Evolutionary conservation across 2,888 invertebrate genomes (phyloP), one percentile per base, ranked within the genome.

Genomic region (Melikaiella ostensackeni): DNA sequence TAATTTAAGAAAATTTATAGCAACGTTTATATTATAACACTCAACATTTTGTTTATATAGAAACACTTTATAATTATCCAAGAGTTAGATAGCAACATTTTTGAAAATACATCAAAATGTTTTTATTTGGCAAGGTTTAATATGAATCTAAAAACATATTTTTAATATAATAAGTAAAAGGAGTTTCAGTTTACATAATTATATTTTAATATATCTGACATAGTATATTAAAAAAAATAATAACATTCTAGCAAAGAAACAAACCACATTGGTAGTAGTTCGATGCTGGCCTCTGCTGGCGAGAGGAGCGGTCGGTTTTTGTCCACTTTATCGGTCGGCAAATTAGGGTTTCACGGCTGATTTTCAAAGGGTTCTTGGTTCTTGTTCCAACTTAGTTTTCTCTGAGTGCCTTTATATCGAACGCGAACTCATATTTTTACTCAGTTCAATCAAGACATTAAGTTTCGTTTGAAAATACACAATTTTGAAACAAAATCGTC

Each of bases 261-360:
- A 78, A 81, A 76, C 78, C 79, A 70, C 19, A 76, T 78, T 61
- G 79, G 75, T 77, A 74, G 82, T 79, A 77, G 83, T 84, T 80
- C 83, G 84, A 84, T 85, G 84, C 84, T 86, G 86, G 81, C 86
- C 85, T 86, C 86, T 86, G 80, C 81, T 83, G 86, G 85, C 82
- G 83, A 82, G 78, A 77, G 76, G 42, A 80, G 76, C 74, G 78
- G 75, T 78, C 46, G 79, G 70, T 74, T 64, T 63, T 77, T 81
- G 80, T 77, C 78, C 81, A 80, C 78, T 80, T 80, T 84, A 85
- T 82, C 85, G 74, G 84, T 83, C 83, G 82, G 80, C 81, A 82
- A 82, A 64, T 77, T 81, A 82, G 82, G 57, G 27, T 61, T 61
- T 57, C 24, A 13, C 59, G 42, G 30, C 42, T 1, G 66, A 46